A percentile compares a stretch with the other conserved stretches of the same genome.
These are phyloP conservation scores for Erpobdella octoculata DNA, from an alignment of 2,888 invertebrate genomes.

Conservation along the genomic window DNA sequence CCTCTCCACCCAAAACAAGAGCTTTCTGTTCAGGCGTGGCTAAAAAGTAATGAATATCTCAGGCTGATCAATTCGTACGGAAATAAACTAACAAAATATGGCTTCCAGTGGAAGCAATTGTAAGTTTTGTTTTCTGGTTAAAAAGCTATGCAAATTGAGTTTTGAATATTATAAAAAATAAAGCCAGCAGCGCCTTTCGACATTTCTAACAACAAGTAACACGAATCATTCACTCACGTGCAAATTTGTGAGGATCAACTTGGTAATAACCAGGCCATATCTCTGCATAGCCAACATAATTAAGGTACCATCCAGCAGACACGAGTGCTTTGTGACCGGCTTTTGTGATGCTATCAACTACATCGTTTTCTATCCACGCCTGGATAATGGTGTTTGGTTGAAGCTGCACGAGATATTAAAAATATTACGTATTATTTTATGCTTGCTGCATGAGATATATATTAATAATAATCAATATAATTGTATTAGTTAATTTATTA, in stretches of 20 bases:
- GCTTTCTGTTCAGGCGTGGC: slow-evolving; percentile 56
- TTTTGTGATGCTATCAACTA: slow-evolving; percentile 56
- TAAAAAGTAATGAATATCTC: slow-evolving; percentile 31
- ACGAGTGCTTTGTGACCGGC: slow-evolving; percentile 62
- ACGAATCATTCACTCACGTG: background rate
- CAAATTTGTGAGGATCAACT: slow-evolving; percentile 52
- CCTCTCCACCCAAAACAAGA: slow-evolving; percentile 77
- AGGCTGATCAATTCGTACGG: too few relatives aligned
- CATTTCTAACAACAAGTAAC: background rate
- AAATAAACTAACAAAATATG: too few relatives aligned
- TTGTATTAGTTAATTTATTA: background rate
- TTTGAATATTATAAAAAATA: background rate
- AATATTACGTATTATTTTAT: background rate
- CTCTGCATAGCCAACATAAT: slow-evolving; percentile 59
- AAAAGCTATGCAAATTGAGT: background rate
- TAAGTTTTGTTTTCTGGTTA: too few relatives aligned
- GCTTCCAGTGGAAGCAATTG: too few relatives aligned
- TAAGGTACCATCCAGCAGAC: slow-evolving; percentile 80
- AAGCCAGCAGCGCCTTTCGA: background rate
- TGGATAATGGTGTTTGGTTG: slow-evolving; percentile 52
- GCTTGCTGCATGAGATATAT: background rate
- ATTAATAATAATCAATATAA: background rate
- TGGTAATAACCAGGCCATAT: slow-evolving; percentile 52
- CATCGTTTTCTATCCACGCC: slow-evolving; percentile 64
- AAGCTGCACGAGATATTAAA: background rate